phyloP scores from a whole-genome alignment of 2,113 vertebrate species.

The Gorsachius goisagi region DNA sequence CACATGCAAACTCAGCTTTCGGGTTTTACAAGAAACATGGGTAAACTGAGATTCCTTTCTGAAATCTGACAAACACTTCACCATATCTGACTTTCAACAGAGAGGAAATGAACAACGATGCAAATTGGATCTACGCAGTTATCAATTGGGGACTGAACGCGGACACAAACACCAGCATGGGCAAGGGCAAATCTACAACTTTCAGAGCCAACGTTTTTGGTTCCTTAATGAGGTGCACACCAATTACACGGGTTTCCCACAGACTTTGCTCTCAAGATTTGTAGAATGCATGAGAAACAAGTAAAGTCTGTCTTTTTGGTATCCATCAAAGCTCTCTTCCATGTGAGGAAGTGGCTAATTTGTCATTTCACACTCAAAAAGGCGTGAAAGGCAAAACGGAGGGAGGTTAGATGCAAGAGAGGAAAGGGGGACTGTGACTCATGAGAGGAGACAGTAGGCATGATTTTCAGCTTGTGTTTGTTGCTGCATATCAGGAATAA shows the following conservation, averaged over 20 bases:
- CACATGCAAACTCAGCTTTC: conserved; percentile 17
- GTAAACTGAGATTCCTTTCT: conserved; percentile 19
- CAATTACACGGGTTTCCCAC: conserved; percentile 40
- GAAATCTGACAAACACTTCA: background rate
- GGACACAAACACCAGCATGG: background rate
- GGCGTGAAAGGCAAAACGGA: conserved; percentile 64
- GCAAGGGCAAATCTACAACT: background rate
- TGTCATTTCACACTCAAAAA: conserved; percentile 77
- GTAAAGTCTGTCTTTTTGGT: conserved; percentile 56
- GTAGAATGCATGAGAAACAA: conserved; percentile 67
- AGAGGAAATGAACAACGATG: conserved; percentile 10
- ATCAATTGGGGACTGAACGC: background rate
- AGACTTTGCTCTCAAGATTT: conserved; percentile 50
- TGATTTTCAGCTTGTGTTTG: conserved; percentile 41
- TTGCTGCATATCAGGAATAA: conserved; percentile 11
- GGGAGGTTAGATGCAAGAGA: background rate
- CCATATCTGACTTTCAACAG: background rate
- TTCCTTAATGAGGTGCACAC: conserved; percentile 20
- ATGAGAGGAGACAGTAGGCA: background rate
- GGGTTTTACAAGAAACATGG: background rate
- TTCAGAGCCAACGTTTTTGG: background rate
- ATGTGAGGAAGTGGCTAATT: conserved; percentile 75
- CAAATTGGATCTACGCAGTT: background rate
- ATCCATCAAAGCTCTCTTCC: conserved; percentile 69
- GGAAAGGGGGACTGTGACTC: background rate